Evolutionary conservation across 2,888 invertebrate genomes (phyloP), one percentile per base, ranked within the genome.

Genomic region (Hirtodrosophila duncani): DNA sequence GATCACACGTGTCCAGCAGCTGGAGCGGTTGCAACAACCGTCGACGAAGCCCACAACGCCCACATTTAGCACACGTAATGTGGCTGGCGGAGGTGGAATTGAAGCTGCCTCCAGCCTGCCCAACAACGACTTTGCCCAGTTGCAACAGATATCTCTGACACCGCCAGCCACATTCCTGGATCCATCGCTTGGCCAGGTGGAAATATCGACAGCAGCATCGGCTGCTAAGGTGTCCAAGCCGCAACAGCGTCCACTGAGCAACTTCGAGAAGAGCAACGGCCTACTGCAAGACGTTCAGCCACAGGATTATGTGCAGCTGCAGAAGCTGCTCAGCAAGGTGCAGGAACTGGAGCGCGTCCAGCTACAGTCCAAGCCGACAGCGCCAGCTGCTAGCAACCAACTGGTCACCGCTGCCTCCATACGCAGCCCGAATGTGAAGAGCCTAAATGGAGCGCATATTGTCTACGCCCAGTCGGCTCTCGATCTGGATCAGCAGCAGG

Each of bases 291-390:
- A 83, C 10, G 84, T 84, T 0, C 85, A 88, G 23, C 87, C 89
- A 21, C 89, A 89, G 33, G 90, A 91, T 61, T 87, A 88, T 31
- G 83, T 87, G 13, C 88, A 88, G 62, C 66, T 89, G 6, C 87
- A 87, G 31, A 87, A 88, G 68, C 69, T 89, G 2, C 72, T 89
- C 20, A 86, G 86, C 27, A 88, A 89, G 29, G 87, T 90, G 3
- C 81, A 83, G 38, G 85, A 85, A 27, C 41, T 85, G 27, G 84
- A 85, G 42, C 77, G 85, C 1, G 84, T 84, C 0, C 81, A 83
- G 33, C 67, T 84, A n/a, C 17, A 27, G 14, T 3, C 14, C 0
- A 20, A 24, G 6, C 52, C 23, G 21, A n/a, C n/a, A n/a, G n/a
- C n/a, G n/a, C n/a, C 70, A 0, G 72, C 75, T 0, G 21, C 37